Evolutionary conservation across 2,888 invertebrate species (phyloP).

Genomic region (Archips xylosteana): DNA sequence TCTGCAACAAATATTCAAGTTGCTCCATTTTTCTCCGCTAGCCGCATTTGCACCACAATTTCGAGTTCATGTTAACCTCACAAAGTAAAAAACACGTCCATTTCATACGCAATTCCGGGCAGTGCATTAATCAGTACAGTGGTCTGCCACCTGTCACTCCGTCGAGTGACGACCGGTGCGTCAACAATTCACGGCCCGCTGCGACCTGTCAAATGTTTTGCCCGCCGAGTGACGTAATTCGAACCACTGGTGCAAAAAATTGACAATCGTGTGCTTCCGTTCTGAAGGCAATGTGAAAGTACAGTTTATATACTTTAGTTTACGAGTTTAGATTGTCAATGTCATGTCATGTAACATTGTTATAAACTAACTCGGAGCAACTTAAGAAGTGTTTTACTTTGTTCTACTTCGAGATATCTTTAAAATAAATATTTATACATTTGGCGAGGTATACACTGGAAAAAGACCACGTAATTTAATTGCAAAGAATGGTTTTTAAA

Average conservation of each 20-base stretch:
- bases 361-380: no score
- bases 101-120: slow-evolving; percentile 32
- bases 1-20: no score
- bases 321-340: not conserved
- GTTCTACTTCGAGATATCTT: not conserved
- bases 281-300: slow-evolving; percentile 10
- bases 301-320: not conserved
- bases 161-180: slow-evolving; percentile 42
- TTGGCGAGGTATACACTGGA: no score
- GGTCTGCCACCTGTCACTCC: slow-evolving; percentile 42
- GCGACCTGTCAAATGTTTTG: slow-evolving; percentile 43
- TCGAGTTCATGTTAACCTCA: slow-evolving; percentile 18
- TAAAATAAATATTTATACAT: no score
- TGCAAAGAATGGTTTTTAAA: no score
- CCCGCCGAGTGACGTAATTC: slow-evolving; percentile 36
- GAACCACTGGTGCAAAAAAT: slow-evolving; percentile 42
- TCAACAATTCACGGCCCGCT: slow-evolving; percentile 43
- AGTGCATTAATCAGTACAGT: slow-evolving; percentile 46
- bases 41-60: not conserved
- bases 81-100: slow-evolving; percentile 27
- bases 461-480: no score
- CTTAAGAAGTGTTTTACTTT: not conserved
- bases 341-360: no score
- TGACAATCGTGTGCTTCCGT: slow-evolving; percentile 31
- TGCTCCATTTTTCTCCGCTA: not conserved